Base-by-base conservation (phyloP, 2,113 vertebrate genomes). In the Hemicordylus capensis region DNA sequence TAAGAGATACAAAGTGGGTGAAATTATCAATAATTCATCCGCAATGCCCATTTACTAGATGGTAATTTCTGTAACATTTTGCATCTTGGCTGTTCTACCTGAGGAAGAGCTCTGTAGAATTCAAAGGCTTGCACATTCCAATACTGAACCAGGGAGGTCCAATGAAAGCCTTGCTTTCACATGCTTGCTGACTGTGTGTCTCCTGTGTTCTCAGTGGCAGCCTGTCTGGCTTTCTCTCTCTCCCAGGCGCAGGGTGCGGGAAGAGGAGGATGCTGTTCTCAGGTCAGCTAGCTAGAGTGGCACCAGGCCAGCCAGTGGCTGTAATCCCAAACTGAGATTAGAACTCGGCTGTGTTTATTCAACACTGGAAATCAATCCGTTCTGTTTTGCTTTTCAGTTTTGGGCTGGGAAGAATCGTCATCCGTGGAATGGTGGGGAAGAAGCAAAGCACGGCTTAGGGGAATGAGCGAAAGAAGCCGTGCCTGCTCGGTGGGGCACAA, bases 251-350 rank as follows among this genome's bases (percentile, higher is more conserved):
- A 3, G 39, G 28, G 6, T 10, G 17, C 34, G 66, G 31, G 26
- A 61, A 61, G 46, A 76, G 59, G 10, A 63, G 28, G 42, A 9
- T 37, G 42, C 44, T 48, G 37, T 6, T 83, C 37, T 58, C 54
- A 24, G 14, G 81, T 44, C 51, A 54, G 46, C 34, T 26, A 1
- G 22, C 28, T 2, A 24, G 34, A 15, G 20, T 81, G 85, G 78
- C 78, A 73, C 12, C 37, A 11, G 51, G 78, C 85, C 78, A 74
- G 77, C 17, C 67, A 6, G 34, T 19, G 3, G 37, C 59, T 46
- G 20, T 81, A 86, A 86, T 81, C 85, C 85, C 48, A 56, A 81
- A 66, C 69, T 56, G 77, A 86, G 85, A 86, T 86, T 81, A 86
- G 34, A 58, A 44, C 14, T 64, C 10, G 8, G 6, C 77, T 42